Evolutionary conservation across 2,888 invertebrate species (phyloP).

Genomic region (Chrysina gloriosa): DNA sequence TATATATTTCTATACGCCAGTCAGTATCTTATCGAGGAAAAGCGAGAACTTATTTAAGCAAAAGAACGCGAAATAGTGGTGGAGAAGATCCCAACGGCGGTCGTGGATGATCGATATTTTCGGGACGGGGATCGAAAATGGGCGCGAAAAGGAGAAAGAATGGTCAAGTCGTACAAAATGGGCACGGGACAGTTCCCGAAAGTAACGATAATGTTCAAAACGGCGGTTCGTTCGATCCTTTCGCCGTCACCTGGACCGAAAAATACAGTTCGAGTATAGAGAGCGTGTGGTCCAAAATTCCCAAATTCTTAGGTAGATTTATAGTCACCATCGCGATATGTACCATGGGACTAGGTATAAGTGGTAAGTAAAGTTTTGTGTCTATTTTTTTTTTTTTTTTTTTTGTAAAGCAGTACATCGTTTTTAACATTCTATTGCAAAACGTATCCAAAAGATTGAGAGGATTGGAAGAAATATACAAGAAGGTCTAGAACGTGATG

Average conservation of each 20-base stretch:
- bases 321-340: slow-evolving; percentile 73
- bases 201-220: slow-evolving; percentile 15
- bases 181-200: not conserved
- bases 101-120: not conserved
- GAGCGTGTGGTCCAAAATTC: slow-evolving; percentile 69
- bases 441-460: too few relatives aligned
- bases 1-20: not conserved
- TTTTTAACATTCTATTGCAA: too few relatives aligned
- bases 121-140: slow-evolving; percentile 3
- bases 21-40: slow-evolving; percentile 15
- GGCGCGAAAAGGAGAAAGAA: slow-evolving; percentile 23
- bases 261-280: slow-evolving; percentile 69
- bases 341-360: slow-evolving; percentile 71
- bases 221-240: too few relatives aligned
- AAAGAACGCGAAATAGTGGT: not conserved
- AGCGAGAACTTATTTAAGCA: not conserved
- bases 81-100: not conserved
- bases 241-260: slow-evolving; percentile 73
- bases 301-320: slow-evolving; percentile 68
- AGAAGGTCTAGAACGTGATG: too few relatives aligned
- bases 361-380: slow-evolving; percentile 65
- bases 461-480: too few relatives aligned
- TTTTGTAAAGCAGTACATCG: too few relatives aligned
- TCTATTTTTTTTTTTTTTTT: slow-evolving; percentile 3
- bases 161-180: slow-evolving; percentile 6